Evolutionary conservation across 53 echinoderm and acorn worm genomes (phyloP).

Genomic region (Luidia sarsii): DNA sequence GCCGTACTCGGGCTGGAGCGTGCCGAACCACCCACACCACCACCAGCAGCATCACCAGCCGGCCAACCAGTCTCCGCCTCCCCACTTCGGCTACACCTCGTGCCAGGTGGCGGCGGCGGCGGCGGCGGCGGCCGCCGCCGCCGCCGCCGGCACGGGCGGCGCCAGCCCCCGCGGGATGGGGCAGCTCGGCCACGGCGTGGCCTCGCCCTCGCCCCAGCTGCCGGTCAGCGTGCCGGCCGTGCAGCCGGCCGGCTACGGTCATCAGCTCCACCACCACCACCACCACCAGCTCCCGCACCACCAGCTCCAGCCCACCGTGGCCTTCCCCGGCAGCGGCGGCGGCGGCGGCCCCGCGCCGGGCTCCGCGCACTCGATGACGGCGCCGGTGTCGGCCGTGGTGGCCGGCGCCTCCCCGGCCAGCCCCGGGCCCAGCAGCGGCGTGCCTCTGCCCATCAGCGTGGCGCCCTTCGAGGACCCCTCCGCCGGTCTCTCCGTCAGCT

Average conservation of each 20-base stretch:
- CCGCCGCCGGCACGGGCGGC: slow-evolving; percentile 29
- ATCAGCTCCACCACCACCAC: slow-evolving; percentile 21
- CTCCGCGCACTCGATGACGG: neutral
- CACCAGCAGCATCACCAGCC: slow-evolving; percentile 29
- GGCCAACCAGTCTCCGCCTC: slow-evolving; percentile 30
- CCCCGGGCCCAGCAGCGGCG: slow-evolving; percentile 35
- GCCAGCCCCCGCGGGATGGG: slow-evolving; percentile 46
- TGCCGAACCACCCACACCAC: slow-evolving; percentile 17
- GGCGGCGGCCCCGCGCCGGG: slow-evolving; percentile 35
- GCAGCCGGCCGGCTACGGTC: slow-evolving; percentile 9
- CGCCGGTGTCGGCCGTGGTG: slow-evolving; percentile 17
- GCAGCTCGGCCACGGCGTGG: slow-evolving; percentile 38
- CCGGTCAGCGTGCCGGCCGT: slow-evolving; percentile 38
- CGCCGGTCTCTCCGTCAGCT: slow-evolving; percentile 31
- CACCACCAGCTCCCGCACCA: slow-evolving; percentile 33
- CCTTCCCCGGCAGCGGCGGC: slow-evolving; percentile 36
- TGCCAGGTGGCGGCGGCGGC: slow-evolving; percentile 56
- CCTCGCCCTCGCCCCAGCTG: slow-evolving; percentile 35
- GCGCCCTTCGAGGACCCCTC: slow-evolving; percentile 34
- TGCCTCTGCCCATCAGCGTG: too few relatives aligned
- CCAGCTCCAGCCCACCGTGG: slow-evolving; percentile 41
- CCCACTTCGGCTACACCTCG: slow-evolving; percentile 49
- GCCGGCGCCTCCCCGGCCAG: slow-evolving; percentile 32
- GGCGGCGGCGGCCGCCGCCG: slow-evolving; percentile 41
- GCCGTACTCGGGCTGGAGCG: slow-evolving; percentile 48